Percentiles rank a stretch among this genome's conserved stretches.
Conservation (phyloP, 2,888 invertebrate species). For the Drosophila borealis region DNA sequence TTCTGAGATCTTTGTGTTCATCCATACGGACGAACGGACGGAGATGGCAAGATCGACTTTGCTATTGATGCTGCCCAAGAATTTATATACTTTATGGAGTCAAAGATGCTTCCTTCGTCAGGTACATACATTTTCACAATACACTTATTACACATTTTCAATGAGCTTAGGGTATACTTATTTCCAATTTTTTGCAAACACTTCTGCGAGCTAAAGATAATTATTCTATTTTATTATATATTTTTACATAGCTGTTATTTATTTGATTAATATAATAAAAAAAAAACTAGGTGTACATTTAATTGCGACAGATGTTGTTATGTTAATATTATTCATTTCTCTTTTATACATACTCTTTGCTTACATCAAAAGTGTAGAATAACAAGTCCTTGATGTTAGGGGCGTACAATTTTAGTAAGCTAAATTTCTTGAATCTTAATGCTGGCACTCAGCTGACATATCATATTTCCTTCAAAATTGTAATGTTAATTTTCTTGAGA, state of each 20-base stretch:
- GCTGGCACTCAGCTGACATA: slow-evolving; percentile 35
- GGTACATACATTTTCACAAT: too few species aligned
- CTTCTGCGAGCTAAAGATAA: too few species aligned
- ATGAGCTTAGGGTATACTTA: too few species aligned
- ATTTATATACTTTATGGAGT: too few species aligned
- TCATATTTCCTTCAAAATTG: slow-evolving; percentile 47
- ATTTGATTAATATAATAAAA: slow-evolving; percentile 15
- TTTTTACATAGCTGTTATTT: slow-evolving; percentile 3
- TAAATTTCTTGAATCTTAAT: slow-evolving; percentile 21
- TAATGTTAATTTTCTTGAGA: slow-evolving; percentile 64
- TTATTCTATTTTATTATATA: too few species aligned
- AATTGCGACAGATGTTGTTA: slow-evolving; percentile 31
- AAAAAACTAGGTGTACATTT: slow-evolving; percentile 32
- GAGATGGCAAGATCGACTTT: too few species aligned
- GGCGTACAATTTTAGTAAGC: slow-evolving; percentile 24
- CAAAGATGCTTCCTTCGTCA: too few species aligned
- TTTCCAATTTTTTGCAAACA: too few species aligned
- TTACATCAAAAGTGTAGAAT: slow-evolving; percentile 25
- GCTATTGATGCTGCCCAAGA: too few species aligned
- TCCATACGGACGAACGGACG: too few species aligned
- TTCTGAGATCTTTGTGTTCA: too few species aligned
- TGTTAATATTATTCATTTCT: slow-evolving; percentile 28
- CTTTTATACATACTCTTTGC: slow-evolving; percentile 35
- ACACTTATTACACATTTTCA: too few species aligned
- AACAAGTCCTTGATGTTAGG: slow-evolving; percentile 12